Base-by-base conservation (phyloP, 2,888 invertebrate species). In the Oxyteleia sp. region DNA sequence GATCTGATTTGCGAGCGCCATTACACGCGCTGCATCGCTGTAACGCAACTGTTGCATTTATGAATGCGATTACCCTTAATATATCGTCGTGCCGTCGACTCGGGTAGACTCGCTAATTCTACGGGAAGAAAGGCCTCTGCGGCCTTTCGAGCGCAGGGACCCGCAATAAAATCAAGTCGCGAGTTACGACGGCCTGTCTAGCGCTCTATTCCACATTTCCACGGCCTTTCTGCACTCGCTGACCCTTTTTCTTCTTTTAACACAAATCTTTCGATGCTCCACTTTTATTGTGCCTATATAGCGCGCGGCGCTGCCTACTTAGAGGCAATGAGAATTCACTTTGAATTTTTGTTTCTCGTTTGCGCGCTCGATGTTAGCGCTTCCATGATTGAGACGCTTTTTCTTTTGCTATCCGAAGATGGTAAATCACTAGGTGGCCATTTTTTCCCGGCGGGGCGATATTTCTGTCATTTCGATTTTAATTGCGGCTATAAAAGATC, bases 1-100 rank as follows among this genome's bases (percentile, higher is more conserved):
- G 83, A 84, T 86, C 86, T 86, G 86, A 84, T 86, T 86, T 86
- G 86, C 86, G 82, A 84, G 79, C 78, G 15, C 64, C 82, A 84
- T 82, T 84, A 83, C 85, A 83, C 80, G 63, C 72, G 63, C 72
- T 45, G 78, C 74, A 76, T 84, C 75, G 85, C 59, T 76, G 85
- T 63, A 74, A 53, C 85, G 81, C 85, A 87, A 86, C 87, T 85
- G 85, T 85, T 87, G 86, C 85, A 84, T 86, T 85, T 85, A 86
- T 85, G 85, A 86, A 84, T 84, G 82, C 85, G 85, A 86, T 86
- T 86, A 86, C 83, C 83, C 82, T 84, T 84, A 78, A 84, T 78
- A 81, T 84, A 84, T 85, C 84, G 84, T 69, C 69, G 57, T 59
- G 76, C 38, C 71, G 72, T 71, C 47, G 76, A 63, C 78, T 72